A percentile compares a stretch with the other conserved stretches of the same genome.
These are phyloP conservation scores for Centrocercus urophasianus DNA, from an alignment of 2,113 vertebrate species.

Conservation along the genomic window DNA sequence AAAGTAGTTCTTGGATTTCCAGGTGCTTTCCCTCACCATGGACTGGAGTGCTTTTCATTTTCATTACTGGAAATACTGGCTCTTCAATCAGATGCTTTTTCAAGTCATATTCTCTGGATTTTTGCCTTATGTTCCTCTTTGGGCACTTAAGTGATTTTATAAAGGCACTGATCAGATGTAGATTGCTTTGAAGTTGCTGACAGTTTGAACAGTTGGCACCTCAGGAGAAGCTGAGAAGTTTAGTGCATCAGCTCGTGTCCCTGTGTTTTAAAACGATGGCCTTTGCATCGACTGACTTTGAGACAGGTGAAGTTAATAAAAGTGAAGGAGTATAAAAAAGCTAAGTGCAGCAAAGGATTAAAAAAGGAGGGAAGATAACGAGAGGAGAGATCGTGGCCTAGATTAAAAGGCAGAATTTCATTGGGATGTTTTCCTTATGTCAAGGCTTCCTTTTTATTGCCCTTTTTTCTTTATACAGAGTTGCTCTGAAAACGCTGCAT, in stretches of 20 bases:
- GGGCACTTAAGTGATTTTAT: slow-evolving; percentile 1
- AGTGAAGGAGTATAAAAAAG: slow-evolving; percentile 29
- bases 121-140: neutral
- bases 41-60: no score
- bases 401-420: slow-evolving; percentile 53
- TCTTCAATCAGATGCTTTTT: neutral
- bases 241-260: neutral
- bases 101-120: neutral
- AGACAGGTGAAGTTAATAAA: slow-evolving; percentile 57
- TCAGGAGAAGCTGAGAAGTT: neutral
- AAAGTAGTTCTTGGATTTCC: slow-evolving; percentile 8
- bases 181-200: neutral
- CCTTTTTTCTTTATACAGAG: neutral
- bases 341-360: slow-evolving; percentile 17
- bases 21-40: neutral
- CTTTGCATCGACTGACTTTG: slow-evolving; percentile 28
- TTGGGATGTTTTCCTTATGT: slow-evolving; percentile 40
- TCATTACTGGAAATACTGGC: neutral
- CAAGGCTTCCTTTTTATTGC: slow-evolving; percentile 48
- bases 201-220: neutral
- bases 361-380: slow-evolving; percentile 36
- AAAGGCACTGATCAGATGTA: neutral
- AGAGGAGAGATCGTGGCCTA: neutral
- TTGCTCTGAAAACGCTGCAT: slow-evolving; percentile 31
- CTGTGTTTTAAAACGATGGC: neutral